Evolutionary conservation across 2,113 vertebrate genomes (phyloP).

Genomic region (Nannospalax galili): DNA sequence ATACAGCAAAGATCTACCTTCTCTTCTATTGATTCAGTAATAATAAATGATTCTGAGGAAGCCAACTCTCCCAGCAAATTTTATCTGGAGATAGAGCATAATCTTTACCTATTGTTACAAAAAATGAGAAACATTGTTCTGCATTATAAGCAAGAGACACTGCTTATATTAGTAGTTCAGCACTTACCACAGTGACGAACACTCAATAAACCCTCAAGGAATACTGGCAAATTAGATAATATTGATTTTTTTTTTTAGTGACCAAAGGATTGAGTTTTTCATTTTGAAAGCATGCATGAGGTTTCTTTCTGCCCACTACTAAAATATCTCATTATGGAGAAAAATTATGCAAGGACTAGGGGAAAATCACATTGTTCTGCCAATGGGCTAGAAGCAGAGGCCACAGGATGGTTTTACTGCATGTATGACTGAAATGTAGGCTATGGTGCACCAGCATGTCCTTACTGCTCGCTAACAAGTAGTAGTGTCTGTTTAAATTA

Average conservation of each 20-base stretch:
- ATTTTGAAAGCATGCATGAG: constrained; percentile 15
- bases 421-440: constrained; percentile 42
- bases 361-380: not conserved
- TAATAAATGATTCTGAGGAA: constrained; percentile 4
- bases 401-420: constrained; percentile 37
- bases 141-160: not conserved
- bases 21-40: not conserved
- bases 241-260: not conserved
- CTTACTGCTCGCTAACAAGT: constrained; percentile 48
- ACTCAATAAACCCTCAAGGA: not conserved
- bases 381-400: not conserved
- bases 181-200: not conserved
- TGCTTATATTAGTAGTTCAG: not conserved
- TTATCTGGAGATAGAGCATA: not conserved
- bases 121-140: not conserved
- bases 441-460: constrained; percentile 60
- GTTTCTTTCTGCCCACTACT: constrained; percentile 3
- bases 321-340: constrained; percentile 26
- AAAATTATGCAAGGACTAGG: not conserved
- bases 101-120: not conserved
- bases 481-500: constrained; percentile 55
- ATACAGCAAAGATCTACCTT: not conserved
- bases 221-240: not conserved
- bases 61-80: not conserved
- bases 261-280: not conserved